phyloP scores from a whole-genome alignment of 37 sponge, comb jelly and placozoan species.

The Tethya wilhelma region DNA sequence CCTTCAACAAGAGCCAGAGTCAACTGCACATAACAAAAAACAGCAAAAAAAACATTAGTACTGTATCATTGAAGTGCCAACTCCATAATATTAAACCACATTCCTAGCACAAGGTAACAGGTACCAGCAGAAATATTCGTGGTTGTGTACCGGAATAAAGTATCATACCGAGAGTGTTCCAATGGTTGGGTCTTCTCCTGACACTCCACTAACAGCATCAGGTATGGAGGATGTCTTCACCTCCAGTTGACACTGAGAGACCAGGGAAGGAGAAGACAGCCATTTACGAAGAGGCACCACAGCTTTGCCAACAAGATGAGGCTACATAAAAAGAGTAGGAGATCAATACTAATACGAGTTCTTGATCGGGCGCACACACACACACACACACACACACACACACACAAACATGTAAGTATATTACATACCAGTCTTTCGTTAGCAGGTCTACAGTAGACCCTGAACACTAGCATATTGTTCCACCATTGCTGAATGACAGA shows the following conservation, averaged over 20 bases:
- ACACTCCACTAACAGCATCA: neutral
- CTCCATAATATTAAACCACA: too few relatives aligned
- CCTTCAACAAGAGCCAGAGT: too few relatives aligned
- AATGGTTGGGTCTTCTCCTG: constrained; percentile 5
- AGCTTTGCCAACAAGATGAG: constrained; percentile 48
- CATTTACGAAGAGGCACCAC: constrained; percentile 24
- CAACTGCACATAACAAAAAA: too few relatives aligned
- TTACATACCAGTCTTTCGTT: constrained; percentile 43
- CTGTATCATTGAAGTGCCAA: too few relatives aligned
- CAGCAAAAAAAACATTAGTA: too few relatives aligned
- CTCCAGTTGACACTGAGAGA: neutral
- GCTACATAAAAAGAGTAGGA: constrained; percentile 33
- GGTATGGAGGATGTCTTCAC: constrained; percentile 21
- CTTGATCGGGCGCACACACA: neutral
- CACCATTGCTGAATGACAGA: constrained; percentile 55
- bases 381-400: neutral
- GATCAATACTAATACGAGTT: neutral
- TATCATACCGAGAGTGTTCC: too few relatives aligned
- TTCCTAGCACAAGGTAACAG: too few relatives aligned
- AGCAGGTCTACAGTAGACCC: constrained; percentile 50
- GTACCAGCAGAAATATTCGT: too few relatives aligned
- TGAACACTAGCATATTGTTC: constrained; percentile 46
- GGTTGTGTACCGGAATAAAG: too few relatives aligned
- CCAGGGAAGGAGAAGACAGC: constrained; percentile 14
- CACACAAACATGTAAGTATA: neutral